Conservation (phyloP, 1,140 invertebrate genomes). For the Hypsibius dujardini region DNA sequence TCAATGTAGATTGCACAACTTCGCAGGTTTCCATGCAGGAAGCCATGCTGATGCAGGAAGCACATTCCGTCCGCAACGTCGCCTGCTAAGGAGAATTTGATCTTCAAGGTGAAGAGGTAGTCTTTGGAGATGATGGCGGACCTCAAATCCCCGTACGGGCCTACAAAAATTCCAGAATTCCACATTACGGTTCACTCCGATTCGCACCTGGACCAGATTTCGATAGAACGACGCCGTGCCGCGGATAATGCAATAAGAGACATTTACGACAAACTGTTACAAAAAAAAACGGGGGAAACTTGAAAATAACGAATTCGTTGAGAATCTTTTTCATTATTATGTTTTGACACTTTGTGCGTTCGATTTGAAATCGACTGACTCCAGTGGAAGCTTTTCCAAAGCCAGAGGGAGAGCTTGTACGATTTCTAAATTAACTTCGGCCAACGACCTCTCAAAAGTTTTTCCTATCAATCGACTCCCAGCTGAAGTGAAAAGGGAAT, state of each 20-base stretch:
- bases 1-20: constrained; percentile 14
- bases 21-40: constrained; percentile 27
- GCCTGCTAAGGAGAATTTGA: constrained; percentile 26
- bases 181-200: neutral
- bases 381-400: no score
- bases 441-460: no score
- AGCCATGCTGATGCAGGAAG: constrained; percentile 26
- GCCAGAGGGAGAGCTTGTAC: no score
- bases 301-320: no score
- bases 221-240: no score
- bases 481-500: neutral
- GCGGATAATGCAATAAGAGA: no score
- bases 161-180: neutral
- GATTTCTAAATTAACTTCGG: no score
- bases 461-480: neutral
- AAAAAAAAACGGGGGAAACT: no score
- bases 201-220: neutral
- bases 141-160: constrained; percentile 8
- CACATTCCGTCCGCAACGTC: constrained; percentile 27
- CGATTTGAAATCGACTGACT: no score
- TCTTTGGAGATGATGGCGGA: constrained; percentile 19
- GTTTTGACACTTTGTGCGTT: no score
- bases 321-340: no score
- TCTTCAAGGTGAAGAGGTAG: constrained; percentile 25
- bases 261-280: no score